Percentiles rank a stretch among this genome's conserved stretches.
Conservation (phyloP, 2,113 vertebrate species). For the Zosterops hypoxanthus region DNA sequence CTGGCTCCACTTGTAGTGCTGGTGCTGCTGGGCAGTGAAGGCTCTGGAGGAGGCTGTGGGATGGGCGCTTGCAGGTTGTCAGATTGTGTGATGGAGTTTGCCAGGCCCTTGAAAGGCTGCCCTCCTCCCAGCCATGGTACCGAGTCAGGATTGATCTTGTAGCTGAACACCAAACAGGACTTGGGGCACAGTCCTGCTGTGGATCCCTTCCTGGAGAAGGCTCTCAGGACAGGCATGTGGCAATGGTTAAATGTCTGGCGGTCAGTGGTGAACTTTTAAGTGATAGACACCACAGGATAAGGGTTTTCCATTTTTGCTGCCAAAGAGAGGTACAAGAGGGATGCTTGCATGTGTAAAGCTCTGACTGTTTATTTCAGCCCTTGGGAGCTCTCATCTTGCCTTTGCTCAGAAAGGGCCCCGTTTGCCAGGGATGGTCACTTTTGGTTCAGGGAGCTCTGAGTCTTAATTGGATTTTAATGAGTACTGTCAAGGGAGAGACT, state of each 20-base stretch:
- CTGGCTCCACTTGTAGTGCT: background rate
- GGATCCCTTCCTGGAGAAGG: background rate
- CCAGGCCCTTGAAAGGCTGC: background rate
- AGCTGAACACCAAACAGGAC: background rate
- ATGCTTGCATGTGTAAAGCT: background rate
- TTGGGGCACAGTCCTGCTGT: accelerated
- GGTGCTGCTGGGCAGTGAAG: background rate
- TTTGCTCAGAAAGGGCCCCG: background rate
- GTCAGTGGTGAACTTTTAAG: background rate
- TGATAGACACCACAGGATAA: accelerated
- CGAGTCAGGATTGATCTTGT: background rate
- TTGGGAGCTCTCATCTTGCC: background rate
- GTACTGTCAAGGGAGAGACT: background rate
- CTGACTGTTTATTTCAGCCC: background rate
- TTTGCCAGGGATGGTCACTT: background rate
- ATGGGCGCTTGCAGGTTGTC: accelerated
- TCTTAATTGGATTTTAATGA: background rate
- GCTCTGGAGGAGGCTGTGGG: background rate
- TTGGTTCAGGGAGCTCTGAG: background rate
- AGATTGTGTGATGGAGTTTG: background rate
- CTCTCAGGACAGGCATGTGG: background rate
- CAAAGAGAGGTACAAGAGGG: background rate
- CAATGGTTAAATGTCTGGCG: background rate
- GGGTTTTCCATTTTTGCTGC: background rate
- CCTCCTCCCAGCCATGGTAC: accelerated